Base-by-base conservation (phyloP, 1,140 invertebrate species). In the Diabrotica virgifera region DNA sequence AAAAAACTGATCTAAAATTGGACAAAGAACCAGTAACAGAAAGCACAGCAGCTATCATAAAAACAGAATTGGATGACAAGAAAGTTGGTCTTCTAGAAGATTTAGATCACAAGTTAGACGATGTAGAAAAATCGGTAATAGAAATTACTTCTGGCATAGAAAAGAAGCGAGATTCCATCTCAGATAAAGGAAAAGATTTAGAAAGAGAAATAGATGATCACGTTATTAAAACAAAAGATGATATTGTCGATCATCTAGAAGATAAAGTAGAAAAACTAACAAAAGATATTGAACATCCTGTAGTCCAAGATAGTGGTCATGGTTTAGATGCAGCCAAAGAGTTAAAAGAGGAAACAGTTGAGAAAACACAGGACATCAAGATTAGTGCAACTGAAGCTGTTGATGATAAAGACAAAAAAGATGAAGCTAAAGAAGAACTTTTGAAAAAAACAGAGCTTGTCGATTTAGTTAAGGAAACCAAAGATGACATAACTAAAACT, bases 171-270 rank as follows among this genome's bases (percentile, higher is more conserved):
- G 24, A 24, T 24, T 24, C 24, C 24, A 24, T 24, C 24, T 24
- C 24, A 24, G 24, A 2, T 24, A 24, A 24, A 24, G 4, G 4
- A 24, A 4, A 24, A 24, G 24, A 24, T 24, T 24, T 24, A 24
- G 46, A 64, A 53, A 52, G 46, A 62, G 35, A 13, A 6, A 0
- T 8, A 3, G 37, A 11, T 3, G 9, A n/a, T 4, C 4, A 51
- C 52, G 36, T 36, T n/a, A 7, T 37, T 14, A 9, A 58, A 36
- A 58, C 11, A 58, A 24, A 13, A 58, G 56, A 50, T 3, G 59
- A 61, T 52, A 52, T 61, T 35, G 46, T 8, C 5, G 10, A 52
- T 13, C 6, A 61, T 0, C 5, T 52, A 10, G 58, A 40, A 40
- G 8, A 46, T 10, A 40, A 59, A 50, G 8, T 8, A 13, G 35